Base-by-base conservation (phyloP, 1,140 invertebrate species). In the Drosophila sp. region DNA sequence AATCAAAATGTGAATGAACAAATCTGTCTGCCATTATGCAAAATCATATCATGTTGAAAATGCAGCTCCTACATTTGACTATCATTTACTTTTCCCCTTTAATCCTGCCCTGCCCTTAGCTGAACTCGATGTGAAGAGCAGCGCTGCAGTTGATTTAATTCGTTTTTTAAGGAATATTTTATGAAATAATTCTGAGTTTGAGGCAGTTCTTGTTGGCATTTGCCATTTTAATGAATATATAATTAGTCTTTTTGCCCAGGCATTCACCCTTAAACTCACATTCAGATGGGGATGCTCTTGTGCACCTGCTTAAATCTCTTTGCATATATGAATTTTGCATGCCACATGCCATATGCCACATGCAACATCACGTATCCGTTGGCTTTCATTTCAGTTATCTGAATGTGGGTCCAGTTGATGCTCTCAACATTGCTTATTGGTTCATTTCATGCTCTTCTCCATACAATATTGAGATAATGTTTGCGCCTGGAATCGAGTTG, bases 181-280 rank as follows among this genome's bases (percentile, higher is more conserved):
- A 53, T 25, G 51, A 43, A 67, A 40, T 25, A 21, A 32, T 27
- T 38, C 43, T 7, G 16, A 51, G 48, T 32, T 36, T 54, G 40
- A 25, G 45, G 27, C 11, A 18, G 16, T 46, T 70, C 65, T 38
- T 80, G 65, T 32, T 86, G 65, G 61, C 82, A 72, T 84, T 84
- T 84, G 81, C 65, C 78, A 86, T 84, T 84, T 84, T 86, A 86
- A 86, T 86, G 81, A 86, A 86, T 87, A 87, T 78, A 86, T 86
- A 86, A 86, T 86, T 86, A 87, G 82, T 87, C 81, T 86, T 87
- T 87, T 86, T 86, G 74, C 78, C 65, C 66, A 56, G 45, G 56
- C 6, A 21, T 77, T 63, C 80, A 57, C 18, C 63, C 78, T 57
- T 62, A 21, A 9, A 64, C 53, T 13, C 21, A 32, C 46, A 48